Evolutionary conservation across 2,888 invertebrate genomes (phyloP), one percentile per base, ranked within the genome.

Genomic region (Drosophila seclusa): DNA sequence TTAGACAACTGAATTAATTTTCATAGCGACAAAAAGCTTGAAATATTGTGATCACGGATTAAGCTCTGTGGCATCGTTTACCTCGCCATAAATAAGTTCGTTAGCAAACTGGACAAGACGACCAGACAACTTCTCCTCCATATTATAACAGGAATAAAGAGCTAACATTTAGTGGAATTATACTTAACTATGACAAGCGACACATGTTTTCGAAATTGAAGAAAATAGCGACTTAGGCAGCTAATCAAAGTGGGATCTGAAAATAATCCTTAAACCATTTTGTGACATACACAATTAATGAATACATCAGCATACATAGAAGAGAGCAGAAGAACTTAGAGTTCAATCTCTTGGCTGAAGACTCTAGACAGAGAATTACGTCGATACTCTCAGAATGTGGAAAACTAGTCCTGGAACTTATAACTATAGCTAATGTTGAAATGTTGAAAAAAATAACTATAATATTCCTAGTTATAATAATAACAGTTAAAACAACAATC

Each of bases 1-100:
- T 87, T 87, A 90, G 87, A 87, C 90, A 87, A 90, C 87, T 87
- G 87, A 87, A 87, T 87, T 87, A 87, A 87, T 90, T 87, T 87
- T 69, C 74, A 60, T 61, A 78, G 87, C 80, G 90, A 90, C 90
- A 82, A 87, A 90, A 89, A 87, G 88, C 90, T 87, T 87, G 88
- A 90, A 89, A 87, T 87, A 87, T 90, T 87, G 66, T 74, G 72
- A 69, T 58, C 66, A 72, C 69, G 73, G 82, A 65, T 89, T 84
- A 79, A 54, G 74, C 63, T 73, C 57, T 55, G 55, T 65, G 42
- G 61, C 68, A 74, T 52, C 81, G 54, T 61, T 48, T 52, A 34
- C 53, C 59, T 57, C 34, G 48, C 36, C 45, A 57, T 48, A 63
- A 76, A 68, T 74, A 76, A 73, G 70, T 90, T 87, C 90, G 85